Evolutionary conservation across 2,113 vertebrate genomes (phyloP).

Genomic region (Notothenia coriiceps): DNA sequence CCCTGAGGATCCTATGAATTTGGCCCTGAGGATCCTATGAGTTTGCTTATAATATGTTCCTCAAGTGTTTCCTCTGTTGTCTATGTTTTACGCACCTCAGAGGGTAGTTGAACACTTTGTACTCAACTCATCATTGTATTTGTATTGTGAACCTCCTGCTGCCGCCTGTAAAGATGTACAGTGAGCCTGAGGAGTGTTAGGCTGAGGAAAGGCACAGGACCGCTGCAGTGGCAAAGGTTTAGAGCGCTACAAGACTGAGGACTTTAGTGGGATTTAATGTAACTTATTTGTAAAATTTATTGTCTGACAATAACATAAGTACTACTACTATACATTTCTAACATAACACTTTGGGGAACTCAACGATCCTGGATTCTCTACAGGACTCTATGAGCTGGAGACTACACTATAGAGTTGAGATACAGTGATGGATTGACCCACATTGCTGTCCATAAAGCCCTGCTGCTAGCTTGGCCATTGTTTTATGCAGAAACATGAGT

Average conservation of each 20-base stretch:
- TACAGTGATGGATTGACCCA: background rate
- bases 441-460: background rate
- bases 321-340: background rate
- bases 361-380: too few species aligned
- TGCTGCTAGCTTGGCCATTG: background rate
- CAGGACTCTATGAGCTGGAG: too few species aligned
- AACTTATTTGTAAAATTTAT: background rate
- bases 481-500: too few species aligned
- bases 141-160: conserved; percentile 17
- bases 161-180: conserved; percentile 2
- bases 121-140: conserved; percentile 6
- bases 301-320: background rate
- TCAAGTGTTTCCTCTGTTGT: background rate
- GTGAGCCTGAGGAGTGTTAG: background rate
- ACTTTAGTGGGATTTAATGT: too few species aligned
- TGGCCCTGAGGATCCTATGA: background rate
- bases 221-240: too few species aligned
- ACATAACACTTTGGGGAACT: too few species aligned
- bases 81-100: background rate
- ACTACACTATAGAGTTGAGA: too few species aligned
- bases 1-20: background rate
- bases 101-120: background rate
- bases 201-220: background rate
- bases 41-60: background rate
- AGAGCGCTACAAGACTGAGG: too few species aligned